Percentiles rank a stretch among this genome's conserved stretches.
These are phyloP conservation scores for Lithobates sylvaticus DNA, from an alignment of 2,797 vertebrate species.

Conservation along the genomic window DNA sequence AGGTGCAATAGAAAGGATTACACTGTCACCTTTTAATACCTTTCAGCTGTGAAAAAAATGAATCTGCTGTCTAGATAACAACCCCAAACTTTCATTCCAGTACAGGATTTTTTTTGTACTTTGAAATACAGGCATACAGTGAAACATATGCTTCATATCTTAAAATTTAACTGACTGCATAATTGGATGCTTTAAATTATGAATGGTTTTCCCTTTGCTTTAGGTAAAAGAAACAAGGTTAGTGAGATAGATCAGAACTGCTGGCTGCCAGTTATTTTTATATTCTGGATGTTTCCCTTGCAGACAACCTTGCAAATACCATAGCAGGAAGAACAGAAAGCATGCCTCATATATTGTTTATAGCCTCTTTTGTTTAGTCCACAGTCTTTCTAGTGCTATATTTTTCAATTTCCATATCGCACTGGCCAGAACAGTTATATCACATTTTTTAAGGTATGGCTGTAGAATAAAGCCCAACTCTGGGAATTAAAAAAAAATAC, in stretches of 20 bases:
- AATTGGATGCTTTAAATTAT: conserved; percentile 62
- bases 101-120: conserved; percentile 28
- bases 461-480: not conserved
- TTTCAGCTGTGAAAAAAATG: conserved; percentile 3
- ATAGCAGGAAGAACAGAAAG: conserved; percentile 51
- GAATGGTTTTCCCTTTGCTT: conserved; percentile 60
- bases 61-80: conserved; percentile 23
- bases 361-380: conserved; percentile 40
- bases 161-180: conserved; percentile 60
- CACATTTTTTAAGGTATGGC: not conserved
- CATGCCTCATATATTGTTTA: conserved; percentile 49
- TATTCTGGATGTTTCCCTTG: conserved; percentile 50
- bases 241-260: conserved; percentile 52
- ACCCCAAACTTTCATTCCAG: conserved; percentile 42
- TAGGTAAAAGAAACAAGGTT: conserved; percentile 62
- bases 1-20: not conserved
- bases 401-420: not conserved
- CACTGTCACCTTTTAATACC: conserved; percentile 21
- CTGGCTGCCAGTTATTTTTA: conserved; percentile 52
- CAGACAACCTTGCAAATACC: conserved; percentile 52
- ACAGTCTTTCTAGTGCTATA: not conserved
- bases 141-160: conserved; percentile 60
- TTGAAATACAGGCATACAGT: conserved; percentile 43
- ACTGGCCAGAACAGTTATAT: not conserved
- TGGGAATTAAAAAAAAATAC: no score